phyloP scores from a whole-genome alignment of 2,113 vertebrate species.

The Sakesphorus luctuosus region DNA sequence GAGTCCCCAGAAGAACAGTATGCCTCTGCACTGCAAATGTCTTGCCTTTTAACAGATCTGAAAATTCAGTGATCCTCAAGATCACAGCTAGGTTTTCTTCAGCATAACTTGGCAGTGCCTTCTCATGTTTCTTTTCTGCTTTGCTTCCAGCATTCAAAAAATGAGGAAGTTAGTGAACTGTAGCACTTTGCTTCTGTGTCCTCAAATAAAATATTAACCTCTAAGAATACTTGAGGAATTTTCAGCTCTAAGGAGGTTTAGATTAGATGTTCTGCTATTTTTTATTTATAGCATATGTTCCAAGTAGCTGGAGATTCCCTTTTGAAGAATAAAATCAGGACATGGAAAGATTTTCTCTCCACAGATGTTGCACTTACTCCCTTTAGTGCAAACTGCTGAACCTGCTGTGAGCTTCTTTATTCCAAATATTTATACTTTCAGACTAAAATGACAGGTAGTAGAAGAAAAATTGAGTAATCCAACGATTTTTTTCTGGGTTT shows the following conservation, averaged over 20 bases:
- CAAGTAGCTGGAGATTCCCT: constrained; percentile 22
- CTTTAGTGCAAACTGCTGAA: constrained; percentile 21
- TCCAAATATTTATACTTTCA: constrained; percentile 52
- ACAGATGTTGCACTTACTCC: background rate
- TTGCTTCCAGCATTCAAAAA: background rate
- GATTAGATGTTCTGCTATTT: constrained; percentile 13
- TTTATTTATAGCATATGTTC: constrained; percentile 26
- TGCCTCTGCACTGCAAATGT: background rate
- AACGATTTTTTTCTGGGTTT: background rate
- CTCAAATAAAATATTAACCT: constrained; percentile 29
- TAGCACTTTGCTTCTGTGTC: background rate
- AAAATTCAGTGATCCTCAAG: background rate
- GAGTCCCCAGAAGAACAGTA: background rate
- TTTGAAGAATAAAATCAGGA: constrained; percentile 55
- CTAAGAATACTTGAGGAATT: constrained; percentile 8
- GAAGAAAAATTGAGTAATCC: constrained; percentile 25
- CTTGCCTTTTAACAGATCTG: background rate
- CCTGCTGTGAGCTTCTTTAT: background rate
- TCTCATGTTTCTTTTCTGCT: background rate
- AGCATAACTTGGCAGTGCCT: background rate
- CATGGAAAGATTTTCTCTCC: constrained; percentile 3
- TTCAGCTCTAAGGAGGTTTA: constrained; percentile 26
- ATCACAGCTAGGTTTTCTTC: background rate
- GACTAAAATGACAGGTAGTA: constrained; percentile 26
- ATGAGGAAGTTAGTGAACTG: background rate